Base-by-base conservation (phyloP, 2,888 invertebrate species). In the Allolobophora icterica region DNA sequence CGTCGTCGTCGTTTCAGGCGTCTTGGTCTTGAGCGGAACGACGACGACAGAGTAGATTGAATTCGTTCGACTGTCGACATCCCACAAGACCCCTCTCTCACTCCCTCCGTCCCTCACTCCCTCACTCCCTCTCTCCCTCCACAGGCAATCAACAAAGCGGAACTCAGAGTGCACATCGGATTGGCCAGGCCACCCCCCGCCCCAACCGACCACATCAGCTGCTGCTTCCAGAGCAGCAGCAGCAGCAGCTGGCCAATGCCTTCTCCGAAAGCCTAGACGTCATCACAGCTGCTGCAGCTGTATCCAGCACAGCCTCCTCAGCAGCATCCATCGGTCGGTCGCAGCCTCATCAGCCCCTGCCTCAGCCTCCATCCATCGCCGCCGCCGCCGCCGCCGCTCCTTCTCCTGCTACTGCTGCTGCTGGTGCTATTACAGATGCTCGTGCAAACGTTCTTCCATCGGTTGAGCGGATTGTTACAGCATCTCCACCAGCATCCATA, bases 271-370 rank as follows among this genome's bases (percentile, higher is more conserved):
- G 71, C 71, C n/a, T 71, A 71, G 71, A 71, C 71, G 71, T 71
- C 71, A 71, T 71, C 71, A n/a, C 71, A 71, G 71, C 71, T 71
- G n/a, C 71, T 71, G 71, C 71, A n/a, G 71, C 71, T 71, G 71
- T 71, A 71, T 71, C 71, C 71, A 71, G 71, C n/a, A 17, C 71
- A 71, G n/a, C 71, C 71, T 71, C n/a, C 71, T 71, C 71, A 30
- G 71, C 71, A 30, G 30, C 38, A 38, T 71, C 71, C 71, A 71
- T 71, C 71, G 11, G 30, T 71, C 71, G 71, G 71, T 71, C 71
- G 71, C 71, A n/a, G 71, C 71, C 71, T 71, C 71, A 71, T 71
- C 71, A 71, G 71, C 71, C 71, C 8, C 21, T 52, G 52, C 52
- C 52, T 24, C 71, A n/a, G 71, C 71, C 71, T 71, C 71, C n/a